Base-by-base conservation (phyloP, 2,888 invertebrate genomes). In the Leptopilina drosophilae region DNA sequence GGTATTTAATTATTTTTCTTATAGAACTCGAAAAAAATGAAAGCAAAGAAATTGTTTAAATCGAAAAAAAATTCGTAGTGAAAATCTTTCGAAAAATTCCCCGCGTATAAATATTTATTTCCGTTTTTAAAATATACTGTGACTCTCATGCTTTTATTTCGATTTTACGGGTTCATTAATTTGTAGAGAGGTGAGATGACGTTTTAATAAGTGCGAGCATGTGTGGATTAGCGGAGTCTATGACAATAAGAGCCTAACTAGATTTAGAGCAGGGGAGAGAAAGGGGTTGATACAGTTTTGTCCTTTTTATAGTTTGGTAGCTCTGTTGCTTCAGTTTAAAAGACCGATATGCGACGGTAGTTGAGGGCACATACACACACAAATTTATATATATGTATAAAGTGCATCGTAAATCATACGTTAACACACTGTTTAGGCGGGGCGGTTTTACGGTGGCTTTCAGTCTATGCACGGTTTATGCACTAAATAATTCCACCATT, bases 361-460 rank as follows among this genome's bases (percentile, higher is more conserved):
- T 2, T 33, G 33, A 79, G 56, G 64, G 59, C 78, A 77, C 33
- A 33, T 3, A 33, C 20, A 20, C 20, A 20, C 20, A 20, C 20
- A 20, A 20, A 20, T 20, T 20, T 20, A 20, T 78, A 26, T 66
- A 59, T 66, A 64, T 66, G 79, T 33, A 33, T 33, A 79, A 78
- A 77, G 80, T 83, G 84, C 85, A 86, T 88, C 90, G 90, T 91
- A 91, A 91, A 91, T 91, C 91, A 91, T 89, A 88, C 88, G 90
- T 90, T 91, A 91, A 91, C 90, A 87, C 90, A 88, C 84, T 91
- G 90, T 91, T 91, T 91, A 91, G 90, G 90, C 90, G 91, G 90
- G 91, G 91, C 91, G 91, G 91, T 91, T 91, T 91, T 90, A 91
- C 91, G 91, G 90, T 91, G 91, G 91, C 89, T 89, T 49, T 89